phyloP scores from a whole-genome alignment of 2,888 invertebrate species.

The Cheilosia vernalis region DNA sequence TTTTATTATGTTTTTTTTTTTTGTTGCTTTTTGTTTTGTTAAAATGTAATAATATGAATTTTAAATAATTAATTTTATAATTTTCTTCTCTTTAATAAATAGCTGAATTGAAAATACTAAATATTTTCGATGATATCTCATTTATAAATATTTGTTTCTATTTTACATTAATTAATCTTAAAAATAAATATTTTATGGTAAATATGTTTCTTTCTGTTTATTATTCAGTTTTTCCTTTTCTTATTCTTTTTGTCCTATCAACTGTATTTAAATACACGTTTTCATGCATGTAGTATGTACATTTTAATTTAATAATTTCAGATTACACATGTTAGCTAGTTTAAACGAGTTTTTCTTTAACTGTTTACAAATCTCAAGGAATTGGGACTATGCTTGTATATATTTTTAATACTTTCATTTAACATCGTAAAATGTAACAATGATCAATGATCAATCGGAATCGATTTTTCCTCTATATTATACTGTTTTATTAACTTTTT shows the following conservation, averaged over 20 bases:
- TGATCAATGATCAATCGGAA: constrained; percentile 53
- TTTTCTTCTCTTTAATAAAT: constrained; percentile 62
- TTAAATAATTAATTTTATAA: constrained; percentile 68
- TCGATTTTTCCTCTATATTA: constrained; percentile 23
- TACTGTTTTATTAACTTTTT: constrained; percentile 29
- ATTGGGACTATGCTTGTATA: constrained; percentile 21
- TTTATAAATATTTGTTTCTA: constrained; percentile 70
- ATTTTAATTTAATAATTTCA: constrained; percentile 37
- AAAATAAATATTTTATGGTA: constrained; percentile 63
- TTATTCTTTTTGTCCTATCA: constrained; percentile 22
- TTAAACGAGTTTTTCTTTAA: constrained; percentile 37
- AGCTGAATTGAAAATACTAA: constrained; percentile 73
- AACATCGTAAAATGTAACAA: constrained; percentile 64
- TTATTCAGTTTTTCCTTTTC: background rate
- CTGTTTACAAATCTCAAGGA: constrained; percentile 55
- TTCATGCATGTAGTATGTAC: constrained; percentile 67
- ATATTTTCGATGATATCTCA: constrained; percentile 73
- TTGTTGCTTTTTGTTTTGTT: constrained; percentile 53
- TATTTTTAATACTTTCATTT: constrained; percentile 53
- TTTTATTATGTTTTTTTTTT: constrained; percentile 47
- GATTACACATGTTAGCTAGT: constrained; percentile 49
- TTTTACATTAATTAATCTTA: constrained; percentile 61
- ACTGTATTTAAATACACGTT: constrained; percentile 50
- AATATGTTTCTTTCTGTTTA: constrained; percentile 50
- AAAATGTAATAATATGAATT: constrained; percentile 73